Conservation (phyloP, 2,888 invertebrate species). For the Apamea crenata region DNA sequence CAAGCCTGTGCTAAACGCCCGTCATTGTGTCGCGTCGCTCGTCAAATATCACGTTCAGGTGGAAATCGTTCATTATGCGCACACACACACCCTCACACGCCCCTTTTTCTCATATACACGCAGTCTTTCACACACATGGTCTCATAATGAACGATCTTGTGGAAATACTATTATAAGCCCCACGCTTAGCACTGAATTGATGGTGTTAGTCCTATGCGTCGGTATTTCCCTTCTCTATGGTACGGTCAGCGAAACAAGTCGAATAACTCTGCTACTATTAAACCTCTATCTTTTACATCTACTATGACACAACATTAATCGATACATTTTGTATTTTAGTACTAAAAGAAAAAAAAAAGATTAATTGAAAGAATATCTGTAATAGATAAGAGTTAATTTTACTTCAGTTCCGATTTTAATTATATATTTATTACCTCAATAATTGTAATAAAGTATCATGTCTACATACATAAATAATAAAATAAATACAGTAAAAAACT, state of each 20-base stretch:
- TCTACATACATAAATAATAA: too few relatives aligned
- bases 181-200: conserved; percentile 31
- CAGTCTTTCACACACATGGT: neutral
- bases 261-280: neutral
- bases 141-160: conserved; percentile 33
- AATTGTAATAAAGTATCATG: too few relatives aligned
- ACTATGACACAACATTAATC: neutral
- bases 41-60: conserved; percentile 42
- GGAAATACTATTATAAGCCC: conserved; percentile 32
- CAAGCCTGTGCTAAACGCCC: conserved; percentile 4
- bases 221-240: neutral
- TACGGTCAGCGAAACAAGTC: neutral
- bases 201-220: conserved; percentile 19
- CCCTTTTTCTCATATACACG: neutral
- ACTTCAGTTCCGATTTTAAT: neutral
- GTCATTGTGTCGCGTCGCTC: conserved; percentile 5
- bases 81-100: conserved; percentile 13
- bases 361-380: neutral
- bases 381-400: neutral
- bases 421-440: neutral
- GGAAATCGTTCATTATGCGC: conserved; percentile 41
- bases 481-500: too few relatives aligned
- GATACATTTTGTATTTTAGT: neutral
- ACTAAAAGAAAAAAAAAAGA: neutral
- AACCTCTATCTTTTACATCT: too few relatives aligned